Evolutionary conservation across 2,888 invertebrate genomes (phyloP), one percentile per base, ranked within the genome.

Genomic region (Linnaemya vulpina): DNA sequence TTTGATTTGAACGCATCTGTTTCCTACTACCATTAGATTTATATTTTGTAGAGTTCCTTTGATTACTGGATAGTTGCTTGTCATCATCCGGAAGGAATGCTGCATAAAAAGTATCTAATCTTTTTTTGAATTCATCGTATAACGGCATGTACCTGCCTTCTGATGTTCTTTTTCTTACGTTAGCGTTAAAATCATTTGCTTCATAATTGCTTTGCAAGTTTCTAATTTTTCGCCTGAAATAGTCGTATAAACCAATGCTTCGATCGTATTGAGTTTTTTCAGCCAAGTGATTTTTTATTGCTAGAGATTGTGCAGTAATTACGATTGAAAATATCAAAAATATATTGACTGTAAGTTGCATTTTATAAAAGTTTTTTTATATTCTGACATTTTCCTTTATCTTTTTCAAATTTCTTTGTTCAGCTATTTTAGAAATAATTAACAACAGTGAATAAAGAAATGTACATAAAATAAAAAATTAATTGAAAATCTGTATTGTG

Each of bases 121-220:
- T 60, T 25, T 25, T 62, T 60, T 68, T 77, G 25, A 77, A 77
- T 40, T 70, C 68, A 51, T 77, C 77, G n/a, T 77, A 77, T 15
- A 77, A 70, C 0, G 77, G 68, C 7, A 51, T 38, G 11, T 60
- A 77, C 13, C 60, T 30, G 25, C 77, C 68, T 0, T 13, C 49
- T 17, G 60, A 30, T 38, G 49, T 51, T 25, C 68, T 60, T 40
- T 75, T 74, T n/a, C 46, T 49, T 4, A 46, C 7, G 13, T 49
- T 17, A 13, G 17, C n/a, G 7, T 43, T 13, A 17, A 49, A 51
- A n/a, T 68, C 17, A 40, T 60, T 38, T 25, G 15, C 20, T 65
- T 53, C 43, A 25, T 13, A 51, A 13, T 65, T 30, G 30, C 60
- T 38, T 65, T 55, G 43, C 5, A 75, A 43, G 20, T 65, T 65